A percentile compares a stretch with the other conserved stretches of the same genome.
These are phyloP conservation scores for Tuberolachnus salignus DNA, from an alignment of 2,888 invertebrate species.

Conservation along the genomic window DNA sequence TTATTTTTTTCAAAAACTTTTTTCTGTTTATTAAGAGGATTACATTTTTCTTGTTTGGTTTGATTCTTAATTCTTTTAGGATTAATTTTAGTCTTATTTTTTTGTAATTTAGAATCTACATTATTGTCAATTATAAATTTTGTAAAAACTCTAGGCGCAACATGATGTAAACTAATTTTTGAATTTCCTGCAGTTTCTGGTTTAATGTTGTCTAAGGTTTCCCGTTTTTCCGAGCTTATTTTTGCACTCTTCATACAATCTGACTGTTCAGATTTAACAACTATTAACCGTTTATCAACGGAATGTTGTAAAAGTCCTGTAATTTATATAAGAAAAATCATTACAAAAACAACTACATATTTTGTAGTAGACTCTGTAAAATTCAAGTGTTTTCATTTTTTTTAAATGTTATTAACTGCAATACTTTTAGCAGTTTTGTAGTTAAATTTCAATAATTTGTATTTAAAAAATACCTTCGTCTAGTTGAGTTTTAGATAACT, in stretches of 20 bases:
- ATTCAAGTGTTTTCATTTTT: too few species aligned
- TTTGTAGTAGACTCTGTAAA: too few species aligned
- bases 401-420: too few species aligned
- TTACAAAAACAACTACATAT: too few species aligned
- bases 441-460: background rate
- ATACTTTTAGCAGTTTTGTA: too few species aligned
- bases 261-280: too few species aligned
- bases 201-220: constrained; percentile 8
- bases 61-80: constrained; percentile 39
- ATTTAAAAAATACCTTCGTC: constrained; percentile 70
- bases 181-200: constrained; percentile 30
- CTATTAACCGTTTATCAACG: constrained; percentile 56
- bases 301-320: constrained; percentile 35
- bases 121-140: background rate
- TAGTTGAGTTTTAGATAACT: constrained; percentile 78
- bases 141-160: too few species aligned
- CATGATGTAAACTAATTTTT: too few species aligned
- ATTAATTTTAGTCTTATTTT: constrained; percentile 45
- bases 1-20: constrained; percentile 45
- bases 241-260: constrained; percentile 62
- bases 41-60: constrained; percentile 51
- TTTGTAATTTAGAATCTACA: constrained; percentile 32
- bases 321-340: too few species aligned
- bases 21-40: constrained; percentile 43
- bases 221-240: constrained; percentile 57